phyloP scores from a whole-genome alignment of 2,888 invertebrate species.

The Troides helena region DNA sequence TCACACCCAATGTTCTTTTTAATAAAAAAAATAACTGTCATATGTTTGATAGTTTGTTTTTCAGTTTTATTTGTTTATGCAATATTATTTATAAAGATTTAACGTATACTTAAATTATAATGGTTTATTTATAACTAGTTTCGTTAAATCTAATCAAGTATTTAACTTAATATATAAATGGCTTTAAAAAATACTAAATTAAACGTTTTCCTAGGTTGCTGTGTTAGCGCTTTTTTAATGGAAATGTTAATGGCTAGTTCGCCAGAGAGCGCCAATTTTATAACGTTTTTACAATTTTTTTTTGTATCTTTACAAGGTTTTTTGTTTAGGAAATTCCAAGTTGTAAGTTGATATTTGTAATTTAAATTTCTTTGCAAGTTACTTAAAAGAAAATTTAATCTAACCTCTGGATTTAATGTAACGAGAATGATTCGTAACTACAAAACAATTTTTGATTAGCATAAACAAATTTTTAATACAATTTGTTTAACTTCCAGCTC shows the following conservation, averaged over 20 bases:
- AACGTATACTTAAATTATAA: not conserved
- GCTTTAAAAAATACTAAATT: conserved; percentile 42
- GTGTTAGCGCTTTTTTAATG: conserved; percentile 67
- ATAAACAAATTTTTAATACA: not conserved
- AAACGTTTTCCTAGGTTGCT: conserved; percentile 65
- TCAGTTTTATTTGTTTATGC: not conserved
- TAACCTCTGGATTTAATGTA: too few species aligned
- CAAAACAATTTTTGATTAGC: not conserved
- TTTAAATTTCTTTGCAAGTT: not conserved
- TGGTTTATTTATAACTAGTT: not conserved
- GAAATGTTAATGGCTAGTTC: conserved; percentile 66
- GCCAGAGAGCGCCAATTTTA: conserved; percentile 62
- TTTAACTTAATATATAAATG: not conserved
- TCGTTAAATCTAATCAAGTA: not conserved
- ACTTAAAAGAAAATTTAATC: too few species aligned
- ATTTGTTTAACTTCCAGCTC: conserved; percentile 54
- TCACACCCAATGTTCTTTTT: too few species aligned
- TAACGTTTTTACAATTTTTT: conserved; percentile 70
- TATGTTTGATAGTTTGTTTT: not conserved
- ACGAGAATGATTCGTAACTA: not conserved
- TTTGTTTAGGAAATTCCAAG: conserved; percentile 37
- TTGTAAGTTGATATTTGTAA: conserved; percentile 48
- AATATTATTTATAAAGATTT: not conserved
- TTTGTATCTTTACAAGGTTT: conserved; percentile 65
- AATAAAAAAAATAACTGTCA: too few species aligned